Percentiles rank a stretch among this genome's conserved stretches.
Evolutionary conservation across 64 coral and sea anemone genomes (phyloP).

Genomic region (Orbicella faveolata): DNA sequence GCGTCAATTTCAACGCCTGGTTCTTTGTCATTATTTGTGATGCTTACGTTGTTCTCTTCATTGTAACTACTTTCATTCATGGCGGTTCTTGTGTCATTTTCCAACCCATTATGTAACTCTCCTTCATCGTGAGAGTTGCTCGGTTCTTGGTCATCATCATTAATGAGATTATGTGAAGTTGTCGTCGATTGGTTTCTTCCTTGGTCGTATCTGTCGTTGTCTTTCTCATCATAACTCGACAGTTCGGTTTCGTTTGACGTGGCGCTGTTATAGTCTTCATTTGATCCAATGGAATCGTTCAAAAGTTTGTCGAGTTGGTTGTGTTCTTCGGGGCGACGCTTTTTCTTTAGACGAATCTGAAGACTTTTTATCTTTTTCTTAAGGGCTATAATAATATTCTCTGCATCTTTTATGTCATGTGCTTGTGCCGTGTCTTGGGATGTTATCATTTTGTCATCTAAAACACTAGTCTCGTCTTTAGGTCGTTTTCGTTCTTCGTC

Average conservation of each 20-base stretch:
- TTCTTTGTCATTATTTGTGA: not conserved
- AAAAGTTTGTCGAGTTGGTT: not conserved
- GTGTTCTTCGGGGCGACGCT: not conserved
- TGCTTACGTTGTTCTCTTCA: not conserved
- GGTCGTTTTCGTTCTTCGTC: not conserved
- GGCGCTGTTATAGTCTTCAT: not conserved
- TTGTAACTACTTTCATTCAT: not conserved
- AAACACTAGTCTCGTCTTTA: not conserved
- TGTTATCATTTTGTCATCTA: not conserved
- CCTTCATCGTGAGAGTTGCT: not conserved
- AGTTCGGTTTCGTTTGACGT: not conserved
- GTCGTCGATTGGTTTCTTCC: not conserved
- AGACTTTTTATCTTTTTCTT: slow-evolving; percentile 1
- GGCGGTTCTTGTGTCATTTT: not conserved
- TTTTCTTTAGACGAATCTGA: not conserved
- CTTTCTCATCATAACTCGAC: not conserved
- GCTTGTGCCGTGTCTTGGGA: not conserved
- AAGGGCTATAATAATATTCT: not conserved
- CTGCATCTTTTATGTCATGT: not conserved
- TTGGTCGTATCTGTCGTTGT: not conserved
- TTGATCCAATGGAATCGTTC: not conserved
- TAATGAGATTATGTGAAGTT: not conserved
- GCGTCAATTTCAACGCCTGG: not conserved
- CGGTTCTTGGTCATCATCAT: not conserved
- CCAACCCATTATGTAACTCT: not conserved